Conservation (phyloP, 2,888 invertebrate species). For the Netelia melanura region DNA sequence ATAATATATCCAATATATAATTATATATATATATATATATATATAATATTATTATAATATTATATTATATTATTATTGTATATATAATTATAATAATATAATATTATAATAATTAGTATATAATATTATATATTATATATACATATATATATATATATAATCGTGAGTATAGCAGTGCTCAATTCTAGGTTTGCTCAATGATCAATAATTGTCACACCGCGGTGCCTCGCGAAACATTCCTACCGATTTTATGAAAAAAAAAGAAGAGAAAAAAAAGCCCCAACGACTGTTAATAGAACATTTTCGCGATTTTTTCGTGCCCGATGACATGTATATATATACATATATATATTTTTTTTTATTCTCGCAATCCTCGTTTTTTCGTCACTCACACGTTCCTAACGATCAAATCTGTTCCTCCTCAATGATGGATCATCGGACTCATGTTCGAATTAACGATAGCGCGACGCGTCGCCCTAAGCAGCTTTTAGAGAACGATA, state of each 20-base stretch:
- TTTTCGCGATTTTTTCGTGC: neutral
- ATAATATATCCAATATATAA: no score
- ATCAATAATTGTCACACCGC: conserved; percentile 60
- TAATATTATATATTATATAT: no score
- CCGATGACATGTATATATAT: neutral
- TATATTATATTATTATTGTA: no score
- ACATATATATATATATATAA: neutral
- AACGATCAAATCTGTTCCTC: neutral
- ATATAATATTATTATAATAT: no score
- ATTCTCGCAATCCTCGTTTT: neutral
- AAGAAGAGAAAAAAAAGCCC: neutral
- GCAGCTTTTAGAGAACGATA: no score
- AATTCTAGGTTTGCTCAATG: conserved; percentile 66
- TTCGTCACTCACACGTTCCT: neutral
- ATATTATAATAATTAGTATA: no score
- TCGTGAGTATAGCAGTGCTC: conserved; percentile 54
- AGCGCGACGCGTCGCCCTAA: neutral
- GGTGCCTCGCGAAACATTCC: conserved; percentile 63
- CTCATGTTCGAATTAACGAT: neutral
- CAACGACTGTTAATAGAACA: neutral
- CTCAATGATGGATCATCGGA: neutral
- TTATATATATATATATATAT: no score
- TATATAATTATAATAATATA: no score
- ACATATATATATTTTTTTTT: neutral
- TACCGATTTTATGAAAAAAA: neutral